Percentiles rank a stretch among this genome's conserved stretches.
These are phyloP conservation scores for Salpingus planirostris DNA, from an alignment of 2,888 invertebrate species.

Conservation along the genomic window DNA sequence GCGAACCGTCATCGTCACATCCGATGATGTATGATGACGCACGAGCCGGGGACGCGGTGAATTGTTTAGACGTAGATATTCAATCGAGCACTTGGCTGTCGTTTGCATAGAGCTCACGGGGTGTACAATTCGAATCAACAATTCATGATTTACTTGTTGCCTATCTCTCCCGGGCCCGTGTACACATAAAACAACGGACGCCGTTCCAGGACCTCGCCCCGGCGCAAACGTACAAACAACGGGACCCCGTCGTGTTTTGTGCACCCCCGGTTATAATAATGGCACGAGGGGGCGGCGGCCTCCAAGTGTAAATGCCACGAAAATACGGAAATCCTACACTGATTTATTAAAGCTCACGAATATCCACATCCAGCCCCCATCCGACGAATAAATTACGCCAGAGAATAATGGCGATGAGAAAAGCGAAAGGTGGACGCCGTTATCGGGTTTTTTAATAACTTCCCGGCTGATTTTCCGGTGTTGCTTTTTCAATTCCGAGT, in stretches of 20 bases:
- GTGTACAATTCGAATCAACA: constrained; percentile 23
- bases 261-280: too few species aligned
- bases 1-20: background rate
- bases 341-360: constrained; percentile 11
- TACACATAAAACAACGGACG: constrained; percentile 11
- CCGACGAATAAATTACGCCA: too few species aligned
- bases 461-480: too few species aligned
- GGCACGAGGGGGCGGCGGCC: too few species aligned
- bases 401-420: too few species aligned
- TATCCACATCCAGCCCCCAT: constrained; percentile 1
- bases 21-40: background rate
- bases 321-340: constrained; percentile 14
- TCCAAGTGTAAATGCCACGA: constrained; percentile 12
- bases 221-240: constrained; percentile 1
- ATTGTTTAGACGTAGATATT: constrained; percentile 33
- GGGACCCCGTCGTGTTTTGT: constrained; percentile 10
- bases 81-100: constrained; percentile 29
- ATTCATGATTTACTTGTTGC: constrained; percentile 32
- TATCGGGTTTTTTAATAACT: too few species aligned
- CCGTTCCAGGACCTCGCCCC: constrained; percentile 1
- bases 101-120: constrained; percentile 27
- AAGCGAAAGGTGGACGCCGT: too few species aligned
- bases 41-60: background rate
- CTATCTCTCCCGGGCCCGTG: constrained; percentile 15
- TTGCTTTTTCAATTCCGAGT: too few species aligned